phyloP scores from a whole-genome alignment of 1,140 invertebrate species.

The Leptestheria dahalacensis region DNA sequence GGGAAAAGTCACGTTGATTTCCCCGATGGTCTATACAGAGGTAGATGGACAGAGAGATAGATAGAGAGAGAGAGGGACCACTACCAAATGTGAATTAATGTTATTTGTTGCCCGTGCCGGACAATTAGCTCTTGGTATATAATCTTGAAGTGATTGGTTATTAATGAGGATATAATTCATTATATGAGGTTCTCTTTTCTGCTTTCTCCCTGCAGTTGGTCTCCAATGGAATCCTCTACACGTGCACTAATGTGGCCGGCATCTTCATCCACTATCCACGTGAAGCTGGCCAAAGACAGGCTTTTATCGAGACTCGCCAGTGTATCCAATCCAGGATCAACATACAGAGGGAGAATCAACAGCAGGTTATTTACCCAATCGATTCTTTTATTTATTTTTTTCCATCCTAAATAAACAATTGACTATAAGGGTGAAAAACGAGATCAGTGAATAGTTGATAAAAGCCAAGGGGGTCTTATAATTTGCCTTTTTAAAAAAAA shows the following conservation, averaged over 20 bases:
- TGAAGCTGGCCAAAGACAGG: constrained; percentile 75
- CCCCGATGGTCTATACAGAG: no score
- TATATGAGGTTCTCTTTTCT: no score
- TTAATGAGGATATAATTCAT: no score
- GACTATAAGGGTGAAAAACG: no score
- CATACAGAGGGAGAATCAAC: constrained; percentile 85
- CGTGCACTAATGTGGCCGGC: constrained; percentile 70
- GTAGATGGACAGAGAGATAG: no score
- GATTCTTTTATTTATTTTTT: neutral
- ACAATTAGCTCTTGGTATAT: no score
- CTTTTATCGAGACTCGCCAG: constrained; percentile 85
- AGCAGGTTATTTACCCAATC: constrained; percentile 54
- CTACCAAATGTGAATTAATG: no score
- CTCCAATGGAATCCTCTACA: constrained; percentile 48
- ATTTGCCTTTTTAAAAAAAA: neutral
- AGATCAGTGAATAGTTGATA: neutral
- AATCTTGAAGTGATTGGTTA: no score
- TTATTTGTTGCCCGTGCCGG: no score
- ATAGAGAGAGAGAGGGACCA: no score
- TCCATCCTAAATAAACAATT: no score
- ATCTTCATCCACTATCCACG: constrained; percentile 82
- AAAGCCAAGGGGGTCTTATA: neutral
- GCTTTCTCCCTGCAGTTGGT: constrained; percentile 36
- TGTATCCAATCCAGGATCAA: constrained; percentile 83
- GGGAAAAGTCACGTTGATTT: neutral